Percentiles rank a stretch among this genome's conserved stretches.
phyloP scores from a whole-genome alignment of 2,113 vertebrate genomes.

The Microtus montanus region DNA sequence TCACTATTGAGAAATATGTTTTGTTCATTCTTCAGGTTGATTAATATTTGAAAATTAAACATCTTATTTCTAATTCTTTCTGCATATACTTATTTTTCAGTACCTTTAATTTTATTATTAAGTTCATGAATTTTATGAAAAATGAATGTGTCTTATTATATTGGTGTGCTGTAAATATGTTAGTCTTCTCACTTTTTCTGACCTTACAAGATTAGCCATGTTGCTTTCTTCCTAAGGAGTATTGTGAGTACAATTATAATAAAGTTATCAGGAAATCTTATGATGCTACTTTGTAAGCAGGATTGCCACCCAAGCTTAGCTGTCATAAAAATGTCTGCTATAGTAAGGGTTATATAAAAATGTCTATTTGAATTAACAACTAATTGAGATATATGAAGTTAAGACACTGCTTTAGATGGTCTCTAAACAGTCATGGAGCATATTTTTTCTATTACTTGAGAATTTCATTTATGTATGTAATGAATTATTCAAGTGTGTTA shows the following conservation, averaged over 20 bases:
- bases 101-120: neutral
- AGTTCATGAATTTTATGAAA: constrained; percentile 15
- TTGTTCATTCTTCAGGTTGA: neutral
- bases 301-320: neutral
- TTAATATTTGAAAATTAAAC: constrained; percentile 24
- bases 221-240: neutral
- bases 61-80: neutral
- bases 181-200: neutral
- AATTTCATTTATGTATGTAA: neutral
- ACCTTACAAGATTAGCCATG: neutral
- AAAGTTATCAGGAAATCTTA: neutral
- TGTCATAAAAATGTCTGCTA: neutral
- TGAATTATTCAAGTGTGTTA: neutral
- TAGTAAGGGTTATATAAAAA: neutral
- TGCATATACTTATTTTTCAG: neutral
- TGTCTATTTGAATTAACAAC: constrained; percentile 20
- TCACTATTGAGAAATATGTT: neutral
- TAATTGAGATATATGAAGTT: neutral
- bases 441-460: neutral
- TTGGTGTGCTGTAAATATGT: constrained; percentile 7
- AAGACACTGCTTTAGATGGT: neutral
- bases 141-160: neutral
- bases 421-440: neutral
- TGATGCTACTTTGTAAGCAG: neutral
- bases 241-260: neutral